phyloP scores from a whole-genome alignment of 2,113 vertebrate species.

The Phylloscopus whistleri region DNA sequence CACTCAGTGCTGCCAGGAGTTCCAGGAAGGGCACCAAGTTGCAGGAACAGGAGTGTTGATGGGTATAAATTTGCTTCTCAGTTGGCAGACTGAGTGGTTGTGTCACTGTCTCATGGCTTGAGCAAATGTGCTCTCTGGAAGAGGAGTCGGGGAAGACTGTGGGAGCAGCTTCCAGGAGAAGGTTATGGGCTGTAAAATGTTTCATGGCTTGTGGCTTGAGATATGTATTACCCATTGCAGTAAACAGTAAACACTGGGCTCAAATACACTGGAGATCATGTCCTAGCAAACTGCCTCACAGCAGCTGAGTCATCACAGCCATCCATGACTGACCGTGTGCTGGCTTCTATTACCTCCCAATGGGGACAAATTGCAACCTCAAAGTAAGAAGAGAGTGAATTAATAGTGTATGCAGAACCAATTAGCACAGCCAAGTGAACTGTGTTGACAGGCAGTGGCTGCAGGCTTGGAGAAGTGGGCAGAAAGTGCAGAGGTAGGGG shows the following conservation, averaged over 20 bases:
- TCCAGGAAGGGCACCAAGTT: background rate
- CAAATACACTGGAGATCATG: background rate
- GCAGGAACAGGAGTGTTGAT: background rate
- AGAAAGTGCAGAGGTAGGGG: background rate
- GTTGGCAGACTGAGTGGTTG: background rate
- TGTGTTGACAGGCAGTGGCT: background rate
- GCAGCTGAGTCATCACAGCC: background rate
- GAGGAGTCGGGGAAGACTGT: background rate
- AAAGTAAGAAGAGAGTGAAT: background rate
- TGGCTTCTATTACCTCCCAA: constrained; percentile 11
- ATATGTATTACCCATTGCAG: rapidly evolving
- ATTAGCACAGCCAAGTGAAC: background rate
- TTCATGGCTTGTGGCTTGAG: background rate
- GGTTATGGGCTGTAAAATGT: background rate
- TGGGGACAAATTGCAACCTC: constrained; percentile 26
- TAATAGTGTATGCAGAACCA: background rate
- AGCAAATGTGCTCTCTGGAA: background rate
- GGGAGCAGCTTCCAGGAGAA: background rate
- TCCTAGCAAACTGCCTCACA: background rate
- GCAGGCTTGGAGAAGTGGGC: background rate
- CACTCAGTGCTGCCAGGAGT: background rate
- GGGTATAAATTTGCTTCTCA: background rate
- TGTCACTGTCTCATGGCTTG: background rate
- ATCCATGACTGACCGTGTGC: background rate
- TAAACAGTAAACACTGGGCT: background rate